Evolutionary conservation across 2,888 invertebrate species (phyloP).

Genomic region (Diaprepes abbreviatus): DNA sequence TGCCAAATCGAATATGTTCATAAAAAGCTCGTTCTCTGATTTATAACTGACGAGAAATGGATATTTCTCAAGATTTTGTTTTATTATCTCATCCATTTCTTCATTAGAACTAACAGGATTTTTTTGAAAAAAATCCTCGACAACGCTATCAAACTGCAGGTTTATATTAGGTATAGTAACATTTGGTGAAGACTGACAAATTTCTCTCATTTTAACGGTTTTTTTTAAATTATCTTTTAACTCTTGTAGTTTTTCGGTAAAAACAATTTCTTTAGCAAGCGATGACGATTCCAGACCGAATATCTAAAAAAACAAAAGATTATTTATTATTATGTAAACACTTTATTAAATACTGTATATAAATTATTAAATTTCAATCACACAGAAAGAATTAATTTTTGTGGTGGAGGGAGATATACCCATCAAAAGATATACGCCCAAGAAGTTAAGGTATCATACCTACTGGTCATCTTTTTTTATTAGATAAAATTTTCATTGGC

Average conservation of each 20-base stretch:
- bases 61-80: constrained; percentile 48
- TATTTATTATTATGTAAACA: too few species aligned
- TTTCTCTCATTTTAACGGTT: constrained; percentile 62
- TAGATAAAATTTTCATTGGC: too few species aligned
- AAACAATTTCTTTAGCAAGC: constrained; percentile 77
- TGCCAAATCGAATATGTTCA: constrained; percentile 65
- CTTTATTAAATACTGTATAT: too few species aligned
- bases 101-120: constrained; percentile 59
- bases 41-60: constrained; percentile 57
- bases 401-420: too few species aligned
- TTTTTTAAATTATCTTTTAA: constrained; percentile 60
- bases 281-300: constrained; percentile 77
- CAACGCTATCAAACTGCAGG: constrained; percentile 74
- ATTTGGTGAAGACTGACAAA: constrained; percentile 61
- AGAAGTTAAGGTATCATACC: too few species aligned
- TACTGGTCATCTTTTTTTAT: too few species aligned
- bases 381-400: too few species aligned
- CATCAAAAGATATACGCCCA: too few species aligned
- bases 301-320: constrained; percentile 71
- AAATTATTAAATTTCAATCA: too few species aligned
- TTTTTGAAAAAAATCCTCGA: constrained; percentile 69
- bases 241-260: constrained; percentile 75
- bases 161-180: constrained; percentile 69
- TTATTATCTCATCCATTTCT: constrained; percentile 56
- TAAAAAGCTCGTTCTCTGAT: constrained; percentile 63